Conservation (phyloP, 2,797 vertebrate species). For the Sarcophilus harrisii region DNA sequence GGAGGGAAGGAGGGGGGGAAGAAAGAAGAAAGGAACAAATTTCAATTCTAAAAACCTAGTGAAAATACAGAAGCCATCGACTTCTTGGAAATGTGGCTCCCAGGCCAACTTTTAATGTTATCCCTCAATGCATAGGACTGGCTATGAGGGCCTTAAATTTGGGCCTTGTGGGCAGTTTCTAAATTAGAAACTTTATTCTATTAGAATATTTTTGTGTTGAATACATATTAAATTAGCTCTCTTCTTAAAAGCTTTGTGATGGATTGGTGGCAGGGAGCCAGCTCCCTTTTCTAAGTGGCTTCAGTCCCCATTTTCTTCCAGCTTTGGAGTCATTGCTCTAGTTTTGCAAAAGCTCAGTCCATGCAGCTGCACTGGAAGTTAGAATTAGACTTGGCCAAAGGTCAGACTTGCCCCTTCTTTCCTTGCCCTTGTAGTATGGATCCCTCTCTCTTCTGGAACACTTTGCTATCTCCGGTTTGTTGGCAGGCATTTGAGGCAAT, state of each 20-base stretch:
- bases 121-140: not conserved
- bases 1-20: no score
- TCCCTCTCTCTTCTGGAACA: not conserved
- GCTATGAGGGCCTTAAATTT: constrained; percentile 16
- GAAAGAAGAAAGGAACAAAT: not conserved
- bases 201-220: constrained; percentile 54
- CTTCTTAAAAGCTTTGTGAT: constrained; percentile 80
- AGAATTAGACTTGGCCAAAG: constrained; percentile 69
- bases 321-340: constrained; percentile 76
- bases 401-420: constrained; percentile 52
- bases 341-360: not conserved
- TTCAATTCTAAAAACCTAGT: not conserved
- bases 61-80: not conserved
- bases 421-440: constrained; percentile 15
- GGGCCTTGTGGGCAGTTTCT: constrained; percentile 11
- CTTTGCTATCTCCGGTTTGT: not conserved
- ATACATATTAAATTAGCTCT: constrained; percentile 81
- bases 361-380: constrained; percentile 79
- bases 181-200: constrained; percentile 41
- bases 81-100: not conserved
- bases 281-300: constrained; percentile 80
- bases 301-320: constrained; percentile 75
- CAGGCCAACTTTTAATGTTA: not conserved
- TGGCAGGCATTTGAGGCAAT: not conserved
- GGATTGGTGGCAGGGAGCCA: constrained; percentile 76